A percentile compares a stretch with the other conserved stretches of the same genome.
These are phyloP conservation scores for Sebastes kiyomatsui DNA, from an alignment of 2,797 vertebrate genomes.

Conservation along the genomic window DNA sequence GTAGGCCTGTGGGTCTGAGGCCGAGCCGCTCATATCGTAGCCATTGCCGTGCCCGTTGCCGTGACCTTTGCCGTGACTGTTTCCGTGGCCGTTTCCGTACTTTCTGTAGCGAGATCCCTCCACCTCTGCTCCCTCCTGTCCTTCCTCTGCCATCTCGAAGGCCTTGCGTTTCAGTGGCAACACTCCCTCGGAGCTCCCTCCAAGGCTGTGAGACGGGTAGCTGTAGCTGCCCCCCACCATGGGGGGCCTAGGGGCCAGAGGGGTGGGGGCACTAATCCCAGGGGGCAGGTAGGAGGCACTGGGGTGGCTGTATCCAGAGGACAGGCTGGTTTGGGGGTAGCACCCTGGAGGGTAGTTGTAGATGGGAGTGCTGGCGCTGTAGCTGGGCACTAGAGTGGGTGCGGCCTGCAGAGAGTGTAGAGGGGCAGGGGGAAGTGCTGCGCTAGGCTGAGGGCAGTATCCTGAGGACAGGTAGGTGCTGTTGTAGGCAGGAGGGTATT, in stretches of 20 bases:
- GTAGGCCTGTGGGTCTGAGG: constrained; percentile 71
- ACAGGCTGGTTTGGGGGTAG: constrained; percentile 83
- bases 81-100: constrained; percentile 86
- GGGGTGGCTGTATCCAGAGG: constrained; percentile 85
- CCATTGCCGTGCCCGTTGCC: constrained; percentile 84
- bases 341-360: constrained; percentile 89
- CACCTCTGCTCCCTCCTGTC: constrained; percentile 73
- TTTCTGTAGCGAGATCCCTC: constrained; percentile 87
- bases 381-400: constrained; percentile 83
- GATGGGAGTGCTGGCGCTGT: constrained; percentile 84
- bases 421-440: constrained; percentile 85
- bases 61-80: constrained; percentile 82
- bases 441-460: constrained; percentile 86
- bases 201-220: constrained; percentile 80
- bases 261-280: constrained; percentile 88
- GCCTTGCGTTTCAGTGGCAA: constrained; percentile 82
- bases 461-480: constrained; percentile 89
- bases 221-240: constrained; percentile 79
- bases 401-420: constrained; percentile 83
- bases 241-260: constrained; percentile 81
- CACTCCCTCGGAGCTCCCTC: constrained; percentile 69
- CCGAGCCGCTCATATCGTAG: constrained; percentile 68
- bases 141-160: constrained; percentile 80
- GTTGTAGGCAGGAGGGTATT: constrained; percentile 89
- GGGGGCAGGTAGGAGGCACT: constrained; percentile 88